Conservation (phyloP, 2,113 vertebrate species). For the Canis aureus region DNA sequence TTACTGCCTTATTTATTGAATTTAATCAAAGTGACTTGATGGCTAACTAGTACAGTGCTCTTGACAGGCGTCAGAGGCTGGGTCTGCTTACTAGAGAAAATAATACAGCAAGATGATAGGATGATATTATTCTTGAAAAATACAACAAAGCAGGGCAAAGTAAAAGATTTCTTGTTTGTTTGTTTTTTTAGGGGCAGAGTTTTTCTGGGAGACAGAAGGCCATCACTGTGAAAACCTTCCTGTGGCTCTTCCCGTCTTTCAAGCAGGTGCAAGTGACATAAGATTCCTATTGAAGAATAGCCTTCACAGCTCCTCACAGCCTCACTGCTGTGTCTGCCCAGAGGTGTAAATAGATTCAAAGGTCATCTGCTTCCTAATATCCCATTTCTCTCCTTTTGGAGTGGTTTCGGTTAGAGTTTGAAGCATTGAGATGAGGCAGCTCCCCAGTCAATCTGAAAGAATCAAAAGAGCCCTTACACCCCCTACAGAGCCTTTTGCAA, state of each 20-base stretch:
- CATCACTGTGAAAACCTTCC: conserved; percentile 40
- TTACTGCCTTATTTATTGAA: conserved; percentile 74
- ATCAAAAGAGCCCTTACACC: conserved; percentile 59
- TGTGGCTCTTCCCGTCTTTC: conserved; percentile 59
- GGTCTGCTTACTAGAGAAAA: conserved; percentile 19
- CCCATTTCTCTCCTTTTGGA: conserved; percentile 58
- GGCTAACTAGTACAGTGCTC: conserved; percentile 45
- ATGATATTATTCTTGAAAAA: conserved; percentile 62
- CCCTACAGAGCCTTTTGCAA: conserved; percentile 51
- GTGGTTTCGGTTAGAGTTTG: conserved; percentile 63
- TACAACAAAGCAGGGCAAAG: conserved; percentile 52
- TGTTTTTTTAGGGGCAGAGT: conserved; percentile 9
- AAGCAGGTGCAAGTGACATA: conserved; percentile 56
- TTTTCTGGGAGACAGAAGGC: conserved; percentile 48
- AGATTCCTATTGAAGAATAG: conserved; percentile 65
- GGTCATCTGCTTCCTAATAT: conserved; percentile 78
- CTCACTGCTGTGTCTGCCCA: conserved; percentile 71
- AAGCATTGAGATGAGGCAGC: conserved; percentile 61
- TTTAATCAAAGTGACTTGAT: conserved; percentile 69
- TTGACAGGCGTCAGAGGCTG: neutral
- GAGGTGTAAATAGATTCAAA: conserved; percentile 81
- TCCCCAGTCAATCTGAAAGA: conserved; percentile 62
- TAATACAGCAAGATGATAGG: conserved; percentile 35
- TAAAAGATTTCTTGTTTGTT: conserved; percentile 32
- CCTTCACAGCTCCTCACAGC: conserved; percentile 1